phyloP scores from a whole-genome alignment of 2,113 vertebrate species.

The Catharus fuscescens region DNA sequence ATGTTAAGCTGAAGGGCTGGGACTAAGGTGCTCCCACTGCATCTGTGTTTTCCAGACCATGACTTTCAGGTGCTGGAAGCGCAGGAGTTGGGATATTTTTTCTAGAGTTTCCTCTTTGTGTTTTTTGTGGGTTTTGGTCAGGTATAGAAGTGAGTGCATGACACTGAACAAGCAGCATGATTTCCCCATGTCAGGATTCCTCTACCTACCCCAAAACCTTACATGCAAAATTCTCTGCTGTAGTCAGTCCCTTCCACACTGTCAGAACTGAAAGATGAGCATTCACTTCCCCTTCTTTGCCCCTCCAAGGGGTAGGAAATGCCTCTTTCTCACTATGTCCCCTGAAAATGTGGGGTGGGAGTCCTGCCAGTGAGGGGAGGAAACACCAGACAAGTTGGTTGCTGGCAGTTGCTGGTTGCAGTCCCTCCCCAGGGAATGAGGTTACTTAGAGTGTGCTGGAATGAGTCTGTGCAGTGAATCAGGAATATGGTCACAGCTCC shows the following conservation, averaged over 20 bases:
- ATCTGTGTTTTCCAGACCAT: neutral
- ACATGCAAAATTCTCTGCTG: neutral
- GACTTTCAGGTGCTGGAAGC: neutral
- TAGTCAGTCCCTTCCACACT: accelerated
- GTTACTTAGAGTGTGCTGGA: neutral
- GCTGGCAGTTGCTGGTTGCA: neutral
- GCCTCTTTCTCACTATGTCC: neutral
- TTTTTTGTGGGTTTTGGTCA: neutral
- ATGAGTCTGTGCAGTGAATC: neutral
- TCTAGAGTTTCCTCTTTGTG: neutral
- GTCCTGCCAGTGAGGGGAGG: neutral
- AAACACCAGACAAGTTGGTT: neutral
- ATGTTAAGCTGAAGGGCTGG: neutral
- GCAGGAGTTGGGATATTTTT: neutral
- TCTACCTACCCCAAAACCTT: neutral
- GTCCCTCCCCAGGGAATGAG: neutral
- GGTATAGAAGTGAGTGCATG: accelerated
- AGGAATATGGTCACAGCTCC: neutral
- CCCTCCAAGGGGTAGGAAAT: neutral
- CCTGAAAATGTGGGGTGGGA: neutral
- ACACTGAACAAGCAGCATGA: accelerated
- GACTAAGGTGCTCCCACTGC: neutral
- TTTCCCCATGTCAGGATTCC: neutral
- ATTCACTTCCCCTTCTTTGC: accelerated
- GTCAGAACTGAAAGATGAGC: neutral